Evolutionary conservation across 2,888 invertebrate genomes (phyloP).

Genomic region (Amblyjoppa fuscipennis): DNA sequence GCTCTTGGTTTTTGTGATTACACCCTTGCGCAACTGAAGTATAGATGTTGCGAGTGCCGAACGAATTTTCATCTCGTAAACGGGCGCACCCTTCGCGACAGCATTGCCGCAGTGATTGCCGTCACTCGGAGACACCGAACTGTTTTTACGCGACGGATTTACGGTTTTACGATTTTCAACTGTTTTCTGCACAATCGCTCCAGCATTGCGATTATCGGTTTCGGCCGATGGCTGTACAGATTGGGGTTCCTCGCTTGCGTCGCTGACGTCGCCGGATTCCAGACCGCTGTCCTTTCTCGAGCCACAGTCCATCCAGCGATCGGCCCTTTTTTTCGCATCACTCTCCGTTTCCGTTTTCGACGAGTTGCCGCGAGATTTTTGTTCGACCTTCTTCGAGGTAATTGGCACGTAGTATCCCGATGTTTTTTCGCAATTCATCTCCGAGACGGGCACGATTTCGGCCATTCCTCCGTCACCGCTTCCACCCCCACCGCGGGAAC

Average conservation of each 20-base stretch:
- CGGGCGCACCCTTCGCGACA: constrained; percentile 41
- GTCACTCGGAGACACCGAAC: background rate
- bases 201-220: constrained; percentile 2
- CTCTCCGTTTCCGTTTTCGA: constrained; percentile 36
- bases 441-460: constrained; percentile 29
- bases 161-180: background rate
- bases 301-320: constrained; percentile 74
- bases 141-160: background rate
- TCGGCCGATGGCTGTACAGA: constrained; percentile 12
- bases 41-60: constrained; percentile 80
- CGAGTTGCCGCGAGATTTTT: constrained; percentile 16
- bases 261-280: constrained; percentile 84
- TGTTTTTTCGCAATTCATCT: constrained; percentile 64
- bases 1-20: constrained; percentile 76
- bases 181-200: constrained; percentile 9
- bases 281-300: constrained; percentile 84
- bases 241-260: constrained; percentile 80
- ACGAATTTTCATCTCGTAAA: constrained; percentile 78
- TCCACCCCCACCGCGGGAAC: constrained; percentile 59
- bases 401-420: constrained; percentile 60
- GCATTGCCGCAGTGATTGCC: background rate
- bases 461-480: constrained; percentile 40
- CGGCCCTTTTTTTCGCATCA: constrained; percentile 47
- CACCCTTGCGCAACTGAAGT: constrained; percentile 76
- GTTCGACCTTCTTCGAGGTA: constrained; percentile 59